Evolutionary conservation across 2,113 vertebrate species (phyloP).

Genomic region (Gavia stellata): DNA sequence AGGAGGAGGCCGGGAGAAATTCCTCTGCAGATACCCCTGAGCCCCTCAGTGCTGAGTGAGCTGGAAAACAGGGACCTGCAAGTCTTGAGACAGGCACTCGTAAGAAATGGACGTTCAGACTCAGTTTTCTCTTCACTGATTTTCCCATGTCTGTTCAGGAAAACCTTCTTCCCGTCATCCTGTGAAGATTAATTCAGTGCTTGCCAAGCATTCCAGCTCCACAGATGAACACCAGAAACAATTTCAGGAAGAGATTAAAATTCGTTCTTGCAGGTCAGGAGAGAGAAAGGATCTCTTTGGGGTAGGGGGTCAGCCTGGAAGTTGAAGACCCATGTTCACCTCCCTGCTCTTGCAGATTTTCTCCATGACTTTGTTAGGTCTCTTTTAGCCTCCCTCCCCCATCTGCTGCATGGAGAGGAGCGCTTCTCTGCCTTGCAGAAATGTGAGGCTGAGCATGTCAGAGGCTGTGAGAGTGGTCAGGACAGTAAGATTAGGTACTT

Average conservation of each 20-base stretch:
- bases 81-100: not conserved
- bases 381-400: not conserved
- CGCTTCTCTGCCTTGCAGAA: not conserved
- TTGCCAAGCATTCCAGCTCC: not conserved
- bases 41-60: not conserved
- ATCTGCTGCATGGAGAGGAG: not conserved
- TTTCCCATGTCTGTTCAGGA: not conserved
- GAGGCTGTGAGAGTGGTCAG: not conserved
- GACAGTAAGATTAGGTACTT: slow-evolving; percentile 8
- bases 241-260: slow-evolving; percentile 32
- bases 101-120: not conserved
- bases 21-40: not conserved
- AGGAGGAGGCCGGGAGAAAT: not conserved
- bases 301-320: not conserved
- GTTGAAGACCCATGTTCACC: not conserved
- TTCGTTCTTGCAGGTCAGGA: not conserved
- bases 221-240: slow-evolving; percentile 23
- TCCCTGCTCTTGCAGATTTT: not conserved
- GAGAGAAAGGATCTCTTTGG: not conserved
- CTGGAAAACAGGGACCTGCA: not conserved
- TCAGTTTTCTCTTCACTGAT: not conserved
- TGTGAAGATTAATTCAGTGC: not conserved
- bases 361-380: not conserved
- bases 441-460: not conserved
- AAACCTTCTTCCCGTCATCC: not conserved